Evolutionary conservation across 2,113 vertebrate genomes (phyloP).

Genomic region (Indri indri): DNA sequence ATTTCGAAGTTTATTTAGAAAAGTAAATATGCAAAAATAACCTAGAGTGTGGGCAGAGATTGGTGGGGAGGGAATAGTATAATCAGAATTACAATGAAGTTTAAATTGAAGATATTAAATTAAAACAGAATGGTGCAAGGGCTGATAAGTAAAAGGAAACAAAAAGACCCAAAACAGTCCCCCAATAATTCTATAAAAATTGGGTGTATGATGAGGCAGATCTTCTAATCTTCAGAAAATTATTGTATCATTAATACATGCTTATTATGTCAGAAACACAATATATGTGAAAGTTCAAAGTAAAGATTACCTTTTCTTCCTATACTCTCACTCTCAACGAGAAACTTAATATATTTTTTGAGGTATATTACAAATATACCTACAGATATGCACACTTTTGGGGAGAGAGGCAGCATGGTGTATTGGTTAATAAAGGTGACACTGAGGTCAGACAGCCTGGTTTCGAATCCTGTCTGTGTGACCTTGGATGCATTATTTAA

Average conservation of each 20-base stretch:
- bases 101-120: neutral
- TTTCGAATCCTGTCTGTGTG: neutral
- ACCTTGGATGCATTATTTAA: neutral
- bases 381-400: neutral
- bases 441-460: neutral
- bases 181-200: neutral
- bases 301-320: neutral
- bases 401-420: neutral
- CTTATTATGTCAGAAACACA: neutral
- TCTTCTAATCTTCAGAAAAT: neutral
- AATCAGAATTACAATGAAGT: neutral
- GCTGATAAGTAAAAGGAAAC: neutral
- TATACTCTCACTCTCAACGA: neutral
- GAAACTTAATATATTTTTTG: neutral
- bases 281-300: neutral
- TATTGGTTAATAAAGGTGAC: neutral
- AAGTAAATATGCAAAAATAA: neutral
- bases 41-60: neutral
- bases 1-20: slow-evolving; percentile 35
- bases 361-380: neutral
- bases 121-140: neutral
- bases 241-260: neutral
- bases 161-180: neutral
- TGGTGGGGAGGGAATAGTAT: neutral
- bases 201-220: neutral